Conservation (phyloP, 2,888 invertebrate species). For the Drosophila fulvimacula region DNA sequence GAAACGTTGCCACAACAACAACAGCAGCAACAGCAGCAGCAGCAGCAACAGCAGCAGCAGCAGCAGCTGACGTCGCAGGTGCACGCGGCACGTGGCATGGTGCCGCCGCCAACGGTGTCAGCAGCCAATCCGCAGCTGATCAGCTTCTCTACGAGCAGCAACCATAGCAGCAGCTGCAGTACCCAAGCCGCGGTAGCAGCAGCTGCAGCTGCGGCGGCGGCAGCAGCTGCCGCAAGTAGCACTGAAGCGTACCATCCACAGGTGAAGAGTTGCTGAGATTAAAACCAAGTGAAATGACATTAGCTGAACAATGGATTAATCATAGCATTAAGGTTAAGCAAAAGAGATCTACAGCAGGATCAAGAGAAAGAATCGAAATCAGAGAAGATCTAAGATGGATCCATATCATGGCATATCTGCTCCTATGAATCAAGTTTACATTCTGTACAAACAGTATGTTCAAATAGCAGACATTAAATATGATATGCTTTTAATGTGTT, state of each 20-base stretch:
- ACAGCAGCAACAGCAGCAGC: conserved; percentile 44
- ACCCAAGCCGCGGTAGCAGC: conserved; percentile 36
- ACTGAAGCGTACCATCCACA: conserved; percentile 91
- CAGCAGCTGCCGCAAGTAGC: conserved; percentile 55
- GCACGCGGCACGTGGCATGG: conserved; percentile 33
- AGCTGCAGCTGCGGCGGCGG: conserved; percentile 52
- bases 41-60: conserved; percentile 47
- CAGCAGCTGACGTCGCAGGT: conserved; percentile 27
- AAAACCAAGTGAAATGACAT: conserved; percentile 1
- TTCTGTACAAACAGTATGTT: no score
- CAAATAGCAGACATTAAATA: no score
- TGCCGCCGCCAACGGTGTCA: conserved; percentile 31
- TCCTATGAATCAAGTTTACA: no score
- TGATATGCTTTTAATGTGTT: no score
- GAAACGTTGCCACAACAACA: conserved; percentile 86
- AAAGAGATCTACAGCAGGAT: neutral
- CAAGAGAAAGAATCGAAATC: neutral
- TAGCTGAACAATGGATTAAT: neutral
- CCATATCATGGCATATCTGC: no score
- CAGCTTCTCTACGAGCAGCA: conserved; percentile 36
- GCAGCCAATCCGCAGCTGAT: conserved; percentile 34
- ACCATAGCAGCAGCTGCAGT: conserved; percentile 25
- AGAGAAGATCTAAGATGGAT: no score
- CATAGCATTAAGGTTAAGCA: neutral
- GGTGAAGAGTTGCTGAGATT: conserved; percentile 50